Percentiles rank a stretch among this genome's conserved stretches.
Evolutionary conservation across 2,113 vertebrate genomes (phyloP).

Genomic region (Cavia aperea): DNA sequence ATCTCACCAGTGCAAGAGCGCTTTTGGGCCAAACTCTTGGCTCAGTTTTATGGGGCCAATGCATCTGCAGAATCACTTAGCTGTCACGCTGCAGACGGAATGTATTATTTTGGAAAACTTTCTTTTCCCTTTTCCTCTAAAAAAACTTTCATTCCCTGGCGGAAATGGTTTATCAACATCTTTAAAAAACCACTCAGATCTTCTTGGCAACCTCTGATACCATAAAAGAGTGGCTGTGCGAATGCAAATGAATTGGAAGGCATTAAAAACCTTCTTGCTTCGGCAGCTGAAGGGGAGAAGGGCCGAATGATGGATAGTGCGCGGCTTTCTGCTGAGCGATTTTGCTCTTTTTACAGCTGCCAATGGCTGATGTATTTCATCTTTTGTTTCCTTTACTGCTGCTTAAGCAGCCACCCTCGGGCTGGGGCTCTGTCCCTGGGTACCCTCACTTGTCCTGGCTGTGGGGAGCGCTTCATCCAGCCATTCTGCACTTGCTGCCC

Average conservation of each 20-base stretch:
- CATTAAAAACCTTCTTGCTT: slow-evolving; percentile 62
- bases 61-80: slow-evolving; percentile 60
- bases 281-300: slow-evolving; percentile 58
- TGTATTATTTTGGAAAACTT: slow-evolving; percentile 65
- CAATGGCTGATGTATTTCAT: slow-evolving; percentile 71
- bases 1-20: slow-evolving; percentile 33
- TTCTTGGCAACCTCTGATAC: slow-evolving; percentile 65
- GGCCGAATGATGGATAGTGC: slow-evolving; percentile 62
- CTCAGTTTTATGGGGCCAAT: slow-evolving; percentile 63
- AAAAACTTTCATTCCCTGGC: slow-evolving; percentile 56
- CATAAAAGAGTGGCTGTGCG: slow-evolving; percentile 50
- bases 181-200: slow-evolving; percentile 61
- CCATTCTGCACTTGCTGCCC: slow-evolving; percentile 42
- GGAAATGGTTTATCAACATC: slow-evolving; percentile 65
- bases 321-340: slow-evolving; percentile 62
- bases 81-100: slow-evolving; percentile 54
- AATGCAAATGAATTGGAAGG: slow-evolving; percentile 67
- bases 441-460: slow-evolving; percentile 37
- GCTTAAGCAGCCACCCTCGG: slow-evolving; percentile 61
- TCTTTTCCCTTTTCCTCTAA: slow-evolving; percentile 43
- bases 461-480: slow-evolving; percentile 29
- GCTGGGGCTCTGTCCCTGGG: slow-evolving; percentile 56
- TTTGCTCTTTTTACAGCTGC: slow-evolving; percentile 68
- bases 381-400: slow-evolving; percentile 73
- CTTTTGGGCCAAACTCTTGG: slow-evolving; percentile 44